phyloP scores from a whole-genome alignment of 2,113 vertebrate species.

The Columbina picui region DNA sequence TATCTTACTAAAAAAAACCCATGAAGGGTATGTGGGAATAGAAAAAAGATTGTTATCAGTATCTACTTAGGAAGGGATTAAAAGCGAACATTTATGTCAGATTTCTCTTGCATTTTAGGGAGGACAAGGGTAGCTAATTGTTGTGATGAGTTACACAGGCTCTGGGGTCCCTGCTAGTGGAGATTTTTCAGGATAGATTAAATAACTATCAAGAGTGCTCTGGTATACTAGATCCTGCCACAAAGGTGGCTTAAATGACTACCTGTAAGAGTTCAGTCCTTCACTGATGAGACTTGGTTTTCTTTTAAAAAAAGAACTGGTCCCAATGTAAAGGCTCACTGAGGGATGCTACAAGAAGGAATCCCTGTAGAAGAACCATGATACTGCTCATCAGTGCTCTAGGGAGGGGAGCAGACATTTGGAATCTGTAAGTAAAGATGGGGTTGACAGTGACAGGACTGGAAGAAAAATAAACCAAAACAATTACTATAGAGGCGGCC shows the following conservation, averaged over 20 bases:
- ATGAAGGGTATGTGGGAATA: background rate
- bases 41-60: background rate
- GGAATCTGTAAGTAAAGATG: background rate
- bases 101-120: background rate
- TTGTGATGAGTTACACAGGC: background rate
- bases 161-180: background rate
- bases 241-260: background rate
- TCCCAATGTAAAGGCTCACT: background rate
- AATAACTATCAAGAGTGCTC: background rate
- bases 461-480: background rate
- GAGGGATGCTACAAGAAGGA: background rate
- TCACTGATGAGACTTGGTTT: background rate
- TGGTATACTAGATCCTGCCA: background rate
- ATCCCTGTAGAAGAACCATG: background rate
- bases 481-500: background rate
- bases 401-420: background rate
- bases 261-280: background rate
- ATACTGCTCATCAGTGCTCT: accelerated
- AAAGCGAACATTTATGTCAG: background rate
- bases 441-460: background rate
- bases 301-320: background rate
- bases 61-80: background rate
- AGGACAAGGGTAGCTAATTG: background rate
- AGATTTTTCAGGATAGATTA: background rate
- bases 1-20: background rate